A percentile compares a stretch with the other conserved stretches of the same genome.
Evolutionary conservation across 2,797 vertebrate species (phyloP).

Genomic region (Spinibarbus caldwelli): DNA sequence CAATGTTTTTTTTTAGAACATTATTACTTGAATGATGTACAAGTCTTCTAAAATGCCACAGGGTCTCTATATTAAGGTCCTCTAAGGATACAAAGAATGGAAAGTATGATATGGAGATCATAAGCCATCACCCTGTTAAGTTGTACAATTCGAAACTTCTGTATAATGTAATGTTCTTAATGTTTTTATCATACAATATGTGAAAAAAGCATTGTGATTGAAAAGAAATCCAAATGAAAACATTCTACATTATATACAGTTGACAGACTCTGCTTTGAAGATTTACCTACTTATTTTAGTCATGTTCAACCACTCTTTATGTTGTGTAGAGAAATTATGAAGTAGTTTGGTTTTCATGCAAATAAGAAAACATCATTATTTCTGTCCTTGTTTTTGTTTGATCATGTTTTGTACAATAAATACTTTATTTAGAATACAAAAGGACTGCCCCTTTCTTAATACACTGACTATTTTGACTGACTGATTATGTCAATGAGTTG

Average conservation of each 20-base stretch:
- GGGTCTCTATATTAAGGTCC: slow-evolving; percentile 66
- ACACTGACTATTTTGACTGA: background rate
- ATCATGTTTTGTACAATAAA: slow-evolving; percentile 92
- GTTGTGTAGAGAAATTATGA: slow-evolving; percentile 79
- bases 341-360: slow-evolving; percentile 83
- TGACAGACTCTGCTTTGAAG: slow-evolving; percentile 82
- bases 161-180: slow-evolving; percentile 76
- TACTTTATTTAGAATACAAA: slow-evolving; percentile 86
- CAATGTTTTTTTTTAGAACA: slow-evolving; percentile 6
- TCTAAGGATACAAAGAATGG: slow-evolving; percentile 29
- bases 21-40: slow-evolving; percentile 4
- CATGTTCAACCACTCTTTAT: slow-evolving; percentile 72
- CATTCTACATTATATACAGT: slow-evolving; percentile 76
- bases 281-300: slow-evolving; percentile 70
- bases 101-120: slow-evolving; percentile 5
- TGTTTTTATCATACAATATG: slow-evolving; percentile 72
- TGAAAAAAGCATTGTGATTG: slow-evolving; percentile 75
- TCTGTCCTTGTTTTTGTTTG: slow-evolving; percentile 82
- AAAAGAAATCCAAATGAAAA: slow-evolving; percentile 78
- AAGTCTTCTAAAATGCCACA: slow-evolving; percentile 72
- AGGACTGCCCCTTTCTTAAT: slow-evolving; percentile 53
- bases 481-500: background rate
- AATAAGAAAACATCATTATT: slow-evolving; percentile 81
- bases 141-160: slow-evolving; percentile 71
- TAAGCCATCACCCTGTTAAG: slow-evolving; percentile 58